phyloP scores from a whole-genome alignment of 1,140 invertebrate species.

The Leptonema lineaticorne region DNA sequence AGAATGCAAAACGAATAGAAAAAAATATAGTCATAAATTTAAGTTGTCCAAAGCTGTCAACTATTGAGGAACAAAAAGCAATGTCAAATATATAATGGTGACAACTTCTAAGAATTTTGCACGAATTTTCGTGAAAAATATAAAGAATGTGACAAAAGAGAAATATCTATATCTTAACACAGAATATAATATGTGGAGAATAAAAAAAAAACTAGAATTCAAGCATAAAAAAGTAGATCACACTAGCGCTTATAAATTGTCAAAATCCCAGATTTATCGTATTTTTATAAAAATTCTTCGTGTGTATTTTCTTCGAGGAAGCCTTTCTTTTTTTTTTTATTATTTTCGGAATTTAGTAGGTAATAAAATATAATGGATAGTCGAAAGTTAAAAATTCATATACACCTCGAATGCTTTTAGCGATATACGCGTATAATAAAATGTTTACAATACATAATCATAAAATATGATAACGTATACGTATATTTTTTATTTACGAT shows the following conservation, averaged over 20 bases:
- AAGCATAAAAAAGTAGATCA: not conserved
- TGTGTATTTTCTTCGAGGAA: not conserved
- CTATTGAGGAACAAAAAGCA: not conserved
- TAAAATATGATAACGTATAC: too few relatives aligned
- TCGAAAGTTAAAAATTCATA: slow-evolving; percentile 8
- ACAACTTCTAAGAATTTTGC: too few relatives aligned
- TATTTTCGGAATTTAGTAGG: not conserved
- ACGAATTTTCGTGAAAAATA: slow-evolving; percentile 1
- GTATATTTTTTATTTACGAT: too few relatives aligned
- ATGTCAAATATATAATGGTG: not conserved
- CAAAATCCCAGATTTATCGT: slow-evolving; percentile 10
- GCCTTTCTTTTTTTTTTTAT: not conserved
- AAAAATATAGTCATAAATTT: too few relatives aligned
- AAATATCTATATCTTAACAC: not conserved
- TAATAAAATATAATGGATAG: slow-evolving; percentile 11
- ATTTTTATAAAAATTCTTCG: not conserved
- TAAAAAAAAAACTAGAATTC: not conserved
- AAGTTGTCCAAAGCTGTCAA: not conserved
- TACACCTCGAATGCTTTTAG: not conserved
- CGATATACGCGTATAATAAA: too few relatives aligned
- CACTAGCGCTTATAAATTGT: slow-evolving; percentile 1
- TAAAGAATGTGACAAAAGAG: not conserved
- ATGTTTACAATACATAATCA: too few relatives aligned
- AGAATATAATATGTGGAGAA: not conserved
- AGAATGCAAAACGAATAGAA: too few relatives aligned